Evolutionary conservation across 2,888 invertebrate species (phyloP).

Genomic region (Nemurella pictetii): DNA sequence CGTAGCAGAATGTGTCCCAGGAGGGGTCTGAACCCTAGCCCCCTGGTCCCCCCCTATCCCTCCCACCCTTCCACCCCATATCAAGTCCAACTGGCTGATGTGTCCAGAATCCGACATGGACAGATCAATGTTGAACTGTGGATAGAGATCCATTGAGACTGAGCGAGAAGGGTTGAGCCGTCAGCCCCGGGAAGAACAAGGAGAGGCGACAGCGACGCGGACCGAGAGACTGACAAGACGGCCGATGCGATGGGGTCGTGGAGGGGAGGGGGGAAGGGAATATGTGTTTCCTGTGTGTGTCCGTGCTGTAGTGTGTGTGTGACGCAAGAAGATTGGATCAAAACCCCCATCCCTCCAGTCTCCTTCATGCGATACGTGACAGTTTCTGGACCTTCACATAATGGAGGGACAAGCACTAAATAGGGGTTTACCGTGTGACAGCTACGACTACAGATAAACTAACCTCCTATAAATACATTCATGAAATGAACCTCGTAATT

Average conservation of each 20-base stretch:
- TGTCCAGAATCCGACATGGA: constrained; percentile 39
- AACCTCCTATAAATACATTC: constrained; percentile 33
- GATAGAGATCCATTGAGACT: constrained; percentile 23
- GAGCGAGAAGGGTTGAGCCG: constrained; percentile 27
- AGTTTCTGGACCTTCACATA: constrained; percentile 32
- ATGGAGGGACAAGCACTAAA: constrained; percentile 28
- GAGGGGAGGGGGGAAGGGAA: constrained; percentile 42
- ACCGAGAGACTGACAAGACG: constrained; percentile 48
- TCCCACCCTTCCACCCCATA: constrained; percentile 23
- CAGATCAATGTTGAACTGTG: constrained; percentile 39
- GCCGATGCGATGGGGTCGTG: too few relatives aligned
- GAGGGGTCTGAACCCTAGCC: neutral
- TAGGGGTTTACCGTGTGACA: constrained; percentile 32
- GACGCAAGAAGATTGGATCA: constrained; percentile 35
- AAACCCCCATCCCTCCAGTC: constrained; percentile 15
- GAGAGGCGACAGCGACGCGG: constrained; percentile 54
- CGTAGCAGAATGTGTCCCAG: neutral
- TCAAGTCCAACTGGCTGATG: constrained; percentile 28
- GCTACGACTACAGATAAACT: constrained; percentile 29
- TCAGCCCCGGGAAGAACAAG: constrained; percentile 6
- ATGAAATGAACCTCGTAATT: constrained; percentile 32
- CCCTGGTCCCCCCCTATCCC: constrained; percentile 1
- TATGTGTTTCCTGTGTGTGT: constrained; percentile 39
- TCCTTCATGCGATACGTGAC: constrained; percentile 32
- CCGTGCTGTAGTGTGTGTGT: constrained; percentile 37